These are phyloP conservation scores for Zaprionus ghesquierei DNA, from an alignment of 1,140 invertebrate species.

Conservation along the genomic window DNA sequence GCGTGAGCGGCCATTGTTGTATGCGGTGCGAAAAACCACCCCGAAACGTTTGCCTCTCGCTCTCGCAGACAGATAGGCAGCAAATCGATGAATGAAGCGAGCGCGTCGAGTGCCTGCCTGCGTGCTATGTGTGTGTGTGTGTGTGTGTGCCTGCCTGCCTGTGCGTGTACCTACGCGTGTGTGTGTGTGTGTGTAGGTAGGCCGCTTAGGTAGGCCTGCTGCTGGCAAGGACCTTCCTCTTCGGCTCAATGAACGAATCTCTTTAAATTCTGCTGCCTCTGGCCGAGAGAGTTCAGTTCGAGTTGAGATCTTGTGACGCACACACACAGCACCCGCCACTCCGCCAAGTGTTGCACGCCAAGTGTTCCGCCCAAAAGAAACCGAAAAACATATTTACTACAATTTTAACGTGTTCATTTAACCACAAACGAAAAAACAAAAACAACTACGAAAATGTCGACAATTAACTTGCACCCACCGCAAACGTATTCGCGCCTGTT, in stretches of 20 bases:
- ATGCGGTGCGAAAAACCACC: slow-evolving; percentile 59
- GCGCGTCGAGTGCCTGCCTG: slow-evolving; percentile 19
- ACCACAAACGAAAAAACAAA: background rate
- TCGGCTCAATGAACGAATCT: slow-evolving; percentile 47
- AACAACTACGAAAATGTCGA: slow-evolving; percentile 62
- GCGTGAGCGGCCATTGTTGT: slow-evolving; percentile 74
- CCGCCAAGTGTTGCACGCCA: slow-evolving; percentile 18
- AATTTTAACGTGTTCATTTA: background rate
- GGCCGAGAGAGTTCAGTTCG: slow-evolving; percentile 73
- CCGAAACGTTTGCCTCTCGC: slow-evolving; percentile 57
- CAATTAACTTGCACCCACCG: slow-evolving; percentile 74
- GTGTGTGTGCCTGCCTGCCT: slow-evolving; percentile 1
- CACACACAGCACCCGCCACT: slow-evolving; percentile 41
- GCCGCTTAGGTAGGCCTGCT: slow-evolving; percentile 56
- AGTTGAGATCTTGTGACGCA: slow-evolving; percentile 75
- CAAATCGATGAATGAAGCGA: slow-evolving; percentile 78
- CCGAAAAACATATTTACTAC: slow-evolving; percentile 1
- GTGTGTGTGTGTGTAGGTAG: slow-evolving; percentile 17
- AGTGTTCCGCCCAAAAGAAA: slow-evolving; percentile 50
- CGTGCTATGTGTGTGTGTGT: slow-evolving; percentile 27
- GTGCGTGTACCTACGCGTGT: slow-evolving; percentile 32
- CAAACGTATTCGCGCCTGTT: slow-evolving; percentile 82
- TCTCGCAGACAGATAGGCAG: slow-evolving; percentile 65
- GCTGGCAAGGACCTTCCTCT: slow-evolving; percentile 38
- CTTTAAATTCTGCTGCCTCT: slow-evolving; percentile 65